Evolutionary conservation across 2,888 invertebrate species (phyloP).

Genomic region (Callyntrura guangdongensis): DNA sequence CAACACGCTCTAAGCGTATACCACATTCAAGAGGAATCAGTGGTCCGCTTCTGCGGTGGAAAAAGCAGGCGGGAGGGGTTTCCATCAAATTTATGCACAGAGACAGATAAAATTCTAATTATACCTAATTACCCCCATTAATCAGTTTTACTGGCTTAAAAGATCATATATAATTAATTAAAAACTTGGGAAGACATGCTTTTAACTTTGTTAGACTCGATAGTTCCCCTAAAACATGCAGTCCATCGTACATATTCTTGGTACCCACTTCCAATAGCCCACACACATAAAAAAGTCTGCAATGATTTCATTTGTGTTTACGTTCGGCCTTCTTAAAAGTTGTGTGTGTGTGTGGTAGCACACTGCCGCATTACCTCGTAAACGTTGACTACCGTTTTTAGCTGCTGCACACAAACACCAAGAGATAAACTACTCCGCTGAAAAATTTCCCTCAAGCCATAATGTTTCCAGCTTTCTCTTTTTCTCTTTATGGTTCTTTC

Average conservation of each 20-base stretch:
- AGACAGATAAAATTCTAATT: conserved; percentile 74
- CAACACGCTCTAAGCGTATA: not conserved
- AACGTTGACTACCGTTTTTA: conserved; percentile 19
- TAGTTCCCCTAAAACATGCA: conserved; percentile 30
- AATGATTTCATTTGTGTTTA: not conserved
- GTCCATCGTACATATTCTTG: not conserved
- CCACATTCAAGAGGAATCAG: not conserved
- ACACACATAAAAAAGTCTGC: not conserved
- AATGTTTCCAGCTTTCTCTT: conserved; percentile 10
- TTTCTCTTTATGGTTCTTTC: conserved; percentile 21
- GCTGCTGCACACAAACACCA: not conserved
- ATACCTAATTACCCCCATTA: conserved; percentile 75
- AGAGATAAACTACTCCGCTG: not conserved
- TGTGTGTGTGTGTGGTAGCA: not conserved
- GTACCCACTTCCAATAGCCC: not conserved
- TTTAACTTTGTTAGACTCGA: conserved; percentile 71
- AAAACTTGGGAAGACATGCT: conserved; percentile 76
- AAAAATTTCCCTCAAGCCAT: conserved; percentile 13
- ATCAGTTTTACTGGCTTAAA: conserved; percentile 70
- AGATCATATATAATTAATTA: conserved; percentile 70
- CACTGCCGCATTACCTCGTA: not conserved
- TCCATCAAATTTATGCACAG: conserved; percentile 6
- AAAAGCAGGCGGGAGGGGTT: not conserved
- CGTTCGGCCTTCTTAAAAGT: not conserved
- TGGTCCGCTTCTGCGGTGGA: not conserved